Evolutionary conservation across 1,140 invertebrate species (phyloP), one percentile per base, ranked within the genome.

Genomic region (Meteorus sp.): DNA sequence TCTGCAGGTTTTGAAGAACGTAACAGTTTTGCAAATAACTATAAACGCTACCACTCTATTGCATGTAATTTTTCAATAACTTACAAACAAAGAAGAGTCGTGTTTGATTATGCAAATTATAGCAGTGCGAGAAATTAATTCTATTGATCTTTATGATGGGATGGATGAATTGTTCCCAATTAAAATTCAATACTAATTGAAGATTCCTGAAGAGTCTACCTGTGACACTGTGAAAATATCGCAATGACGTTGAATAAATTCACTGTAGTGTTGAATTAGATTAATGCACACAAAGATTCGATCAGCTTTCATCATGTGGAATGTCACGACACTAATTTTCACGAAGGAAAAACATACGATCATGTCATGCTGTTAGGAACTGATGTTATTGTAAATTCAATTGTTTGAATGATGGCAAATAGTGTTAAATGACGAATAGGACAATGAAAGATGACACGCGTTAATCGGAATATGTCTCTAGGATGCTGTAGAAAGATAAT

Each of bases 321-420:
- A 19, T 13, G 7, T 25, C 23, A 27, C 17, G 22, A 13, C 7
- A 39, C 13, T 15, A n/a, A n/a, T 27, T 31, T 33, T 50, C 17
- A 17, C 33, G 19, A 50, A 33, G 15, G 33, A 47, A 45, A 45
- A 47, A 15, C 8, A 25, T 13, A 27, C 17, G 17, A 39, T 13
- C 5, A 70, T 79, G 76, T 78, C 77, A 78, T 78, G 77, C 76
- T 79, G 75, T 76, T 79, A 67, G 66, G 51, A n/a, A n/a, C n/a
- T 25, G 8, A 45, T 45, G 17, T 25, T 48, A 27, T 4, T 25
- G 4, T 48, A 27, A 11, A 48, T 29, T 25, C 27, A n/a, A 27
- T 13, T 48, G n/a, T n/a, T 25, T 25, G 22, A 25, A 27, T 48
- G 23, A n/a, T 48, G 6, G 25, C 23, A 27, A 48, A 48, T 11